phyloP scores from a whole-genome alignment of 2,797 vertebrate species.

The Hypotaenidia philippensis region DNA sequence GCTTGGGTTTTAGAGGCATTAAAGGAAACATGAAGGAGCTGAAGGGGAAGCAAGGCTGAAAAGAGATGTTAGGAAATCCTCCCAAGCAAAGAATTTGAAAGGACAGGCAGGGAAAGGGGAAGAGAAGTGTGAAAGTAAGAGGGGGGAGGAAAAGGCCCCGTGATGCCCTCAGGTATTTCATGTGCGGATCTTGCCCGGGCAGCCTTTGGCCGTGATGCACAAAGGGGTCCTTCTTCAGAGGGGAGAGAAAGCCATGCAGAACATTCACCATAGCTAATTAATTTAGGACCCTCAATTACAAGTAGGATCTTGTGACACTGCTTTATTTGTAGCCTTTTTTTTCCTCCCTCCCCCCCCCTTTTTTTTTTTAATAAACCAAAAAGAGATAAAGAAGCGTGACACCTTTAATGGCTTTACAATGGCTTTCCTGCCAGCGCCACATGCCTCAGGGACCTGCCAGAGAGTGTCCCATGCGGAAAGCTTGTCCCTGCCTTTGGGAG shows the following conservation, averaged over 20 bases:
- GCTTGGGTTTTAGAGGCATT: not conserved
- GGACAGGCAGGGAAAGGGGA: constrained; percentile 19
- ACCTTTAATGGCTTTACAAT: constrained; percentile 17
- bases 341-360: not conserved
- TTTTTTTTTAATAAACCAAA: not conserved
- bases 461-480: not conserved
- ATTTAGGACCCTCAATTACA: constrained; percentile 60
- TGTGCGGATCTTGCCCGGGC: constrained; percentile 16
- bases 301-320: constrained; percentile 68
- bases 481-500: not conserved
- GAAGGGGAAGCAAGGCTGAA: fast-evolving
- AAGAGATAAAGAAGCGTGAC: constrained; percentile 46
- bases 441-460: not conserved
- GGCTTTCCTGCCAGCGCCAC: not conserved
- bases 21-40: not conserved
- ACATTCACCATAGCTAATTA: constrained; percentile 75
- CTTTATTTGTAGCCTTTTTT: constrained; percentile 38
- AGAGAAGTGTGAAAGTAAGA: not conserved
- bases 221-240: constrained; percentile 70
- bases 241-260: constrained; percentile 54
- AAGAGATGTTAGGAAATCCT: constrained; percentile 4
- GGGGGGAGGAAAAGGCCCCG: not conserved
- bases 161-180: constrained; percentile 60
- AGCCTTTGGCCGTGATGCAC: constrained; percentile 15
- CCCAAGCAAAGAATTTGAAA: not conserved